Evolutionary conservation across 2,797 vertebrate species (phyloP).

Genomic region (Choloepus didactylus): DNA sequence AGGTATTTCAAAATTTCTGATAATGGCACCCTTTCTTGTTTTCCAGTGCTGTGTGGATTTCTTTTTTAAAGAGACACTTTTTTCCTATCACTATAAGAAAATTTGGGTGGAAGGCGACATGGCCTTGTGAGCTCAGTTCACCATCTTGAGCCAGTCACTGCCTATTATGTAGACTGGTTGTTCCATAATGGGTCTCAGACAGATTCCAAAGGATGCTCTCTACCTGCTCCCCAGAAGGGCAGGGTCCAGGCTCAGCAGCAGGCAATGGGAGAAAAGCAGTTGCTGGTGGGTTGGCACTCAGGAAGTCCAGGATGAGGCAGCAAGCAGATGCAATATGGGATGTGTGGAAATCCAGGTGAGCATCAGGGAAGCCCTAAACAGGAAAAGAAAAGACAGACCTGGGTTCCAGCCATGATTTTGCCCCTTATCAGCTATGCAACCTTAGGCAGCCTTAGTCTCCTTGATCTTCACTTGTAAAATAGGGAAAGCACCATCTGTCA

Average conservation of each 20-base stretch:
- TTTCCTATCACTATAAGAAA: not conserved
- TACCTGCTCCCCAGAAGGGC: not conserved
- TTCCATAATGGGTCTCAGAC: not conserved
- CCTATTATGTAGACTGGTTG: not conserved
- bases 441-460: not conserved
- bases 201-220: conserved; percentile 28
- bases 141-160: not conserved
- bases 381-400: conserved; percentile 35
- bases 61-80: conserved; percentile 25
- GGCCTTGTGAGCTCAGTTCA: not conserved
- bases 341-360: not conserved
- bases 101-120: not conserved
- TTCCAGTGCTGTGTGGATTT: conserved; percentile 10
- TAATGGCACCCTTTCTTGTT: not conserved
- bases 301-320: not conserved
- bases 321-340: not conserved
- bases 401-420: not conserved
- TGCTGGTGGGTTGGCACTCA: not conserved
- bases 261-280: not conserved
- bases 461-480: conserved; percentile 1
- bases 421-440: not conserved
- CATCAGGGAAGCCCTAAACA: not conserved
- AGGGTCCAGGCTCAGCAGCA: not conserved
- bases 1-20: conserved; percentile 48
- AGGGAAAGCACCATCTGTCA: not conserved